Conservation (phyloP, 2,113 vertebrate species). For the Thamnophis sirtalis region DNA sequence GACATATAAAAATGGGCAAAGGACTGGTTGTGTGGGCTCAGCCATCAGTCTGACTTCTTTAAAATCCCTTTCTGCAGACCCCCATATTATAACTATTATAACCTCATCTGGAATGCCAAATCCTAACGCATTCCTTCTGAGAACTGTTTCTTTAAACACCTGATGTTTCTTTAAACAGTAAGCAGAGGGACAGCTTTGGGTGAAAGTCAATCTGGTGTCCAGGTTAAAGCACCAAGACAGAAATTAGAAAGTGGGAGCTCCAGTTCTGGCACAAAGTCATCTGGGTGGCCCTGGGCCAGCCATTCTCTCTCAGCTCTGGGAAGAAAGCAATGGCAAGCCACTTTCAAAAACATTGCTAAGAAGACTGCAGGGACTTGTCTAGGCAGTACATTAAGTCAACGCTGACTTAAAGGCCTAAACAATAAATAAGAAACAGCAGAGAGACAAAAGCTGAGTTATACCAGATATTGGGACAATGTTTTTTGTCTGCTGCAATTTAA, state of each 20-base stretch:
- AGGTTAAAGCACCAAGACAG: not conserved
- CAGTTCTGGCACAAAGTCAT: not conserved
- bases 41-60: not conserved
- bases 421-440: not conserved
- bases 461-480: not conserved
- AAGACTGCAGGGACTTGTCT: not conserved
- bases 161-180: not conserved
- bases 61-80: not conserved
- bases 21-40: not conserved
- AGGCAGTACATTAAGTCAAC: not conserved
- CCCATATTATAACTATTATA: not conserved
- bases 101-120: not conserved
- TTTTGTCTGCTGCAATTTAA: not conserved
- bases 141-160: not conserved
- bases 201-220: not conserved
- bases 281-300: not conserved
- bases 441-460: not conserved
- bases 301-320: not conserved
- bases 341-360: not conserved
- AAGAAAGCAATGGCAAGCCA: not conserved
- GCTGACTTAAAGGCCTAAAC: not conserved
- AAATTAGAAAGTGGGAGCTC: not conserved
- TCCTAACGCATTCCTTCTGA: not conserved
- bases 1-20: not conserved
- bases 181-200: not conserved